Base-by-base conservation (phyloP, 1,140 invertebrate species). In the Halesus radiatus region DNA sequence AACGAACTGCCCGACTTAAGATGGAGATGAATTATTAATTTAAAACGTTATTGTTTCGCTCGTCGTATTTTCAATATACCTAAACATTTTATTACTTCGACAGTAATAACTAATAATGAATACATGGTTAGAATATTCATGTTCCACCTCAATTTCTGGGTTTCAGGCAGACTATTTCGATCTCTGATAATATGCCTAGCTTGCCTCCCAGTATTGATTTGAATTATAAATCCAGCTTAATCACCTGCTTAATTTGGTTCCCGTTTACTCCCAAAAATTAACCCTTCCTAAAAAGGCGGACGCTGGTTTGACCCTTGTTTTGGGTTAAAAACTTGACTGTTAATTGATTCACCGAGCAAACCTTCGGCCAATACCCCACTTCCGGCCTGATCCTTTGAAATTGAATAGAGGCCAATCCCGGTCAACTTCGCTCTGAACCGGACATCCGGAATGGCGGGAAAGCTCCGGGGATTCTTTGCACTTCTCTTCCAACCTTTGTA, bases 371-470 rank as follows among this genome's bases (percentile, higher is more conserved):
- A 68, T 58, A 74, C 70, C 60, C 52, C 32, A 54, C 80, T 74
- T 81, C 80, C 80, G 53, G 79, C 18, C 22, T 45, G 76, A 73
- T 74, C 76, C 80, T 81, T 81, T 81, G 75, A 78, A 81, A 81
- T 81, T 81, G 80, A 81, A 81, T 81, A 64, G 76, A 26, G 70
- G 76, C 80, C 80, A 81, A 81, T 81, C 76, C 56, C 70, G 80
- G 80, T 78, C 80, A 78, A 66, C 66, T 23, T 23, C 50, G 70
- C 68, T 32, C 53, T 37, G 75, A 20, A n/a, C 76, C 66, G 76
- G 76, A 78, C 45, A 18, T 78, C 76, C 76, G 76, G 76, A 54
- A 78, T 78, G 68, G 80, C 68, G 52, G 80, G 75, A 81, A 78
- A 81, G 68, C 80, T 81, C 53, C 66, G 53, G 53, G 74, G 74